A percentile compares a stretch with the other conserved stretches of the same genome.
Evolutionary conservation across 2,888 invertebrate species (phyloP).

Genomic region (Calameuta pallipes): DNA sequence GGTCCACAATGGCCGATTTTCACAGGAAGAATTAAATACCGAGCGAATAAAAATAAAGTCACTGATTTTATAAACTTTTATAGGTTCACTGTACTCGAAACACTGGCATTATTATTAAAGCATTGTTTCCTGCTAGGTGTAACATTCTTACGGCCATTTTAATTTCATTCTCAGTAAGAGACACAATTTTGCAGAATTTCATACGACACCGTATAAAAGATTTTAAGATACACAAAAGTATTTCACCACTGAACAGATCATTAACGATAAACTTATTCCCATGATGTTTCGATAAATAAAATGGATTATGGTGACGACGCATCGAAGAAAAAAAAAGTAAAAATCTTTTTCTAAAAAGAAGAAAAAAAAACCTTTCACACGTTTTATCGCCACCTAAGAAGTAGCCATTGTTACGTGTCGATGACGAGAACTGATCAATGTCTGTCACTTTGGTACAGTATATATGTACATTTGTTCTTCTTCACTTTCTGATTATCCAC

Average conservation of each 20-base stretch:
- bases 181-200: neutral
- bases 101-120: neutral
- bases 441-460: neutral
- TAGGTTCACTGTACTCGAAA: neutral
- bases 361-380: neutral
- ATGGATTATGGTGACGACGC: neutral
- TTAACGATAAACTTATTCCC: neutral
- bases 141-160: neutral
- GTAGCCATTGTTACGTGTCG: neutral
- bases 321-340: neutral
- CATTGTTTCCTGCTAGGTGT: neutral
- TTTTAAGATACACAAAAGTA: neutral
- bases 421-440: neutral
- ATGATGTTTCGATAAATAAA: neutral
- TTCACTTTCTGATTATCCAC: neutral
- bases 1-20: neutral
- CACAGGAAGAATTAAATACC: neutral
- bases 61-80: neutral
- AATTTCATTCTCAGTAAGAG: neutral
- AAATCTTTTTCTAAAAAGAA: neutral
- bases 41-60: neutral
- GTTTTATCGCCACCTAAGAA: neutral
- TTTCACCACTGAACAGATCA: neutral
- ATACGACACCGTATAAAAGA: neutral
- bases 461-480: neutral